Evolutionary conservation across 2,888 invertebrate species (phyloP).

Genomic region (Camptogramma bilineatum): DNA sequence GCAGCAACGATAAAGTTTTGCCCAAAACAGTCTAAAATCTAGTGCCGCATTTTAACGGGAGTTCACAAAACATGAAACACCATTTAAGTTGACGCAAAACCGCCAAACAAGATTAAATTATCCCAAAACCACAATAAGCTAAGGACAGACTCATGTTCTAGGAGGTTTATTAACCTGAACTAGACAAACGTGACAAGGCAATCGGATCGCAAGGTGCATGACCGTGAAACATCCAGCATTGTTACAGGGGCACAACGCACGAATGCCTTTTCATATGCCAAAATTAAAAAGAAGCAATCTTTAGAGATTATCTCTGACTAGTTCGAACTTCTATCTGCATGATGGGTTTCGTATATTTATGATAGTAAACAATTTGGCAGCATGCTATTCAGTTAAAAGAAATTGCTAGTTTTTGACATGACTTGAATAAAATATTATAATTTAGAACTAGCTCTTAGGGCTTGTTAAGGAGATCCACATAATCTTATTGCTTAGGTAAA

Average conservation of each 20-base stretch:
- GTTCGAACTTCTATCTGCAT: background rate
- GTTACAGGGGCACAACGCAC: conserved; percentile 64
- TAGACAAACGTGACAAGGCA: conserved; percentile 69
- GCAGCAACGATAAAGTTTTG: background rate
- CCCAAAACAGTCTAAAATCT: background rate
- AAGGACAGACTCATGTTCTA: conserved; percentile 60
- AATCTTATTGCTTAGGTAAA: no score
- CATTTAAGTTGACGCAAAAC: conserved; percentile 23
- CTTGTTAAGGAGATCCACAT: no score
- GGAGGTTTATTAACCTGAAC: conserved; percentile 73
- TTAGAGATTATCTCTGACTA: conserved; percentile 19
- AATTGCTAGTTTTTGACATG: background rate
- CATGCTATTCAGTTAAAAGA: background rate
- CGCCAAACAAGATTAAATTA: conserved; percentile 35
- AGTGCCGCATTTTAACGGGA: conserved; percentile 12
- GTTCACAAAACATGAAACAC: conserved; percentile 16
- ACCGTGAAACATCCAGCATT: conserved; percentile 70
- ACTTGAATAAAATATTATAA: no score
- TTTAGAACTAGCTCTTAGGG: no score
- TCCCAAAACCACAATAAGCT: conserved; percentile 47
- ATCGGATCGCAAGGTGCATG: conserved; percentile 74
- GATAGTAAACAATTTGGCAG: background rate
- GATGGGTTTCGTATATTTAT: background rate
- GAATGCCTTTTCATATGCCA: conserved; percentile 61
- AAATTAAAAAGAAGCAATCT: conserved; percentile 38